A percentile compares a stretch with the other conserved stretches of the same genome.
These are phyloP conservation scores for Hypolimnas misippus DNA, from an alignment of 2,888 invertebrate genomes.

Conservation along the genomic window DNA sequence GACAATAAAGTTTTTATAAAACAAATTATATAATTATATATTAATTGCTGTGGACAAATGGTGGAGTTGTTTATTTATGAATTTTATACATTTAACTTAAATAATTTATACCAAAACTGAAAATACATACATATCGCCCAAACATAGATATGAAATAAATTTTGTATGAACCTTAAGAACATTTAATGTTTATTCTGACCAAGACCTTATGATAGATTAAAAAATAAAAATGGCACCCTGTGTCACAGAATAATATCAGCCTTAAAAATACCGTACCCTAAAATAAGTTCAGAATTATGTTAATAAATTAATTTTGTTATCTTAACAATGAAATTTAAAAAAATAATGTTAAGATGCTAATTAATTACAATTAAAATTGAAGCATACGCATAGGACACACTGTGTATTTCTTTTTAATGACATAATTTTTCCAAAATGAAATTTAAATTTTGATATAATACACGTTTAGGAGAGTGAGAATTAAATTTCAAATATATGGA, in stretches of 20 bases:
- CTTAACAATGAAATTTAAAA: constrained; percentile 36
- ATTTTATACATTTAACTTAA: background rate
- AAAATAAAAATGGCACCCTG: constrained; percentile 67
- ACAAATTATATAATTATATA: too few relatives aligned
- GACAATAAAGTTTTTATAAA: too few relatives aligned
- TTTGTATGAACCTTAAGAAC: constrained; percentile 21
- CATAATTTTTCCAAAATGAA: too few relatives aligned
- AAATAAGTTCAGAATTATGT: constrained; percentile 36
- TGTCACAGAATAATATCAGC: constrained; percentile 57
- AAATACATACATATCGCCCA: background rate
- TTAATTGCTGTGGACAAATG: background rate
- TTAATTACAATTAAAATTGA: constrained; percentile 1
- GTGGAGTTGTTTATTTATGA: background rate
- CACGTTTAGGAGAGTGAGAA: too few relatives aligned
- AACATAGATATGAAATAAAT: background rate
- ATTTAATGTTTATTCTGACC: constrained; percentile 35
- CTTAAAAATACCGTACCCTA: constrained; percentile 51
- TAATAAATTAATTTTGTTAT: constrained; percentile 52
- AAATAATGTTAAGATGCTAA: background rate
- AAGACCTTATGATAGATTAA: constrained; percentile 23
- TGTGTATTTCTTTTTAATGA: too few relatives aligned
- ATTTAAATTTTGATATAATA: too few relatives aligned
- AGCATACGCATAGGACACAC: too few relatives aligned
- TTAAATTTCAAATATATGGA: too few relatives aligned
- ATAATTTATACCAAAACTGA: background rate